Conservation (phyloP, 2,797 vertebrate species). For the Psittacula derbiana region DNA sequence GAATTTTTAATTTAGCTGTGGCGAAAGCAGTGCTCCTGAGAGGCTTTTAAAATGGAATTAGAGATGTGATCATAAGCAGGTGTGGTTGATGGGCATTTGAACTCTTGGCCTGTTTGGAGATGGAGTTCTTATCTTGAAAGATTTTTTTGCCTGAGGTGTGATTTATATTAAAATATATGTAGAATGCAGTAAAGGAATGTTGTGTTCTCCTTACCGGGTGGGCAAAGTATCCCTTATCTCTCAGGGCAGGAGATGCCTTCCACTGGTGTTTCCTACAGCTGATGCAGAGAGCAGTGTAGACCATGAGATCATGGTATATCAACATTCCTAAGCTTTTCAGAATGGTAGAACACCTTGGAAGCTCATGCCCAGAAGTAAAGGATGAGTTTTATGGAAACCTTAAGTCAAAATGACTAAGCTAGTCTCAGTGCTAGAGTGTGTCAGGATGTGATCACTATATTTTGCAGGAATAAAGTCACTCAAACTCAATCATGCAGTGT, state of each 20-base stretch:
- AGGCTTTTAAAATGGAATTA: not conserved
- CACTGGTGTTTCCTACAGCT: not conserved
- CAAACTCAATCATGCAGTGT: not conserved
- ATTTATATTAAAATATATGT: not conserved
- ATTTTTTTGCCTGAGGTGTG: slow-evolving; percentile 70
- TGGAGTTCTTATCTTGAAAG: slow-evolving; percentile 3
- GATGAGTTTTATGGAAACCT: not conserved
- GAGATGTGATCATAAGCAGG: not conserved
- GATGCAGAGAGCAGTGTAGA: not conserved
- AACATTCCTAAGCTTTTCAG: not conserved
- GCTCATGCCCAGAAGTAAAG: not conserved
- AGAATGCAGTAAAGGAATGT: not conserved
- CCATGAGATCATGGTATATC: not conserved
- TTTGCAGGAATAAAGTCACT: not conserved
- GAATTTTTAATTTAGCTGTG: not conserved
- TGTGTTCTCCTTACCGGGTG: not conserved
- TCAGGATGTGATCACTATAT: not conserved
- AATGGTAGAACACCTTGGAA: not conserved
- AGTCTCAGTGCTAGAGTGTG: not conserved
- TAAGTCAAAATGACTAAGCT: not conserved
- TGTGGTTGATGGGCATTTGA: not conserved
- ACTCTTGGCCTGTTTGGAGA: not conserved
- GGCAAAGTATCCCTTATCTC: not conserved
- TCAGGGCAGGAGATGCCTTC: not conserved
- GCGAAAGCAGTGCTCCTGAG: not conserved